Evolutionary conservation across 2,888 invertebrate genomes (phyloP), one percentile per base, ranked within the genome.

Genomic region (Torymus tubicola): DNA sequence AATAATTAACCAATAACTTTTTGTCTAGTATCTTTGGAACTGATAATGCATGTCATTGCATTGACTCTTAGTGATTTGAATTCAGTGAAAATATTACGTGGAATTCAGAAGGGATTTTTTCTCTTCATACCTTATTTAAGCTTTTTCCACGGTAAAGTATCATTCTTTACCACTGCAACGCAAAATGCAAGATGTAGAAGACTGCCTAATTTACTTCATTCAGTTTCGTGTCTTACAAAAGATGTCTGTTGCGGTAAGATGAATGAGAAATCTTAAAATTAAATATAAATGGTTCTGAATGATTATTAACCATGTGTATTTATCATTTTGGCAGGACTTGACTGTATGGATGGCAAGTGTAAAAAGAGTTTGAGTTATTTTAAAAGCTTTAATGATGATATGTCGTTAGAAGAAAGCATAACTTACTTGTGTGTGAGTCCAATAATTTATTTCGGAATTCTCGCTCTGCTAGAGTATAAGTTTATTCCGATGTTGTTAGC

Each of bases 391-490:
- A 16, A 80, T n/a, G 79, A 73, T 0, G 87, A 87, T 31, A 84
- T 87, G 14, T 86, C 79, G 5, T 83, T 88, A n/a, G 84, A 84
- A 58, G 86, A 87, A 52, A 85, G 86, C 57, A 80, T 90, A 12
- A 18, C 84, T 1, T 88, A 87, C 78, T 78, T 90, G 58, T 75
- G 81, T 1, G 73, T 81, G 16, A 87, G 87, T 0, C 85, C 88
- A 0, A 68, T 93, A 0, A 70, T 94, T 0, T 92, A 94, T 81
- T 95, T 96, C 90, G 13, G 88, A 0, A 80, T 95, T 0, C 91
- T 90, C n/a, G 85, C 96, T 82, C 78, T 94, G 1, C 88, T 94
- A 4, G 97, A 98, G 87, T 93, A 93, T 42, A 92, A 91, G 90
- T 88, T 94, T 75, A 86, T 89, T 14, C 89, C 91, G 79, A 87